phyloP scores from a whole-genome alignment of 1,140 invertebrate species.

The Spodoptera litura region DNA sequence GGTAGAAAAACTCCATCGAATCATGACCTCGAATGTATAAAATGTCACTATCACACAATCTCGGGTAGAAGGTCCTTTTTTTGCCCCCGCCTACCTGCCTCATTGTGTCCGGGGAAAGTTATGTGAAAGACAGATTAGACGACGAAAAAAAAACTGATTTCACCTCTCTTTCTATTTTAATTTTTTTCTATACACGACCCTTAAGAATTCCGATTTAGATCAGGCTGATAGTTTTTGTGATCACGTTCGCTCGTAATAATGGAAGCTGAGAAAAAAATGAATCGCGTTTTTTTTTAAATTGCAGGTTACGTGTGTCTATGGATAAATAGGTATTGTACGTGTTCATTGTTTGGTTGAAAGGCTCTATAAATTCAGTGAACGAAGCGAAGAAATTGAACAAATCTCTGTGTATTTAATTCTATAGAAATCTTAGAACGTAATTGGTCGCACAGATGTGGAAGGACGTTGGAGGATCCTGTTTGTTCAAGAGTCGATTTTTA shows the following conservation, averaged over 20 bases:
- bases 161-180: slow-evolving; percentile 63
- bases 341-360: slow-evolving; percentile 61
- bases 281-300: slow-evolving; percentile 68
- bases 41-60: slow-evolving; percentile 80
- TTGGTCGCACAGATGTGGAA: slow-evolving; percentile 11
- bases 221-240: slow-evolving; percentile 69
- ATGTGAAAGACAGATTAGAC: slow-evolving; percentile 67
- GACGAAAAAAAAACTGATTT: slow-evolving; percentile 66
- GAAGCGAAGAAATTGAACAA: slow-evolving; percentile 46
- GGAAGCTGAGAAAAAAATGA: slow-evolving; percentile 59
- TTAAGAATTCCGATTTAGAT: slow-evolving; percentile 72
- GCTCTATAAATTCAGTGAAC: slow-evolving; percentile 51
- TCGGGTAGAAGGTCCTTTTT: slow-evolving; percentile 63
- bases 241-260: slow-evolving; percentile 63
- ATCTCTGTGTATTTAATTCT: slow-evolving; percentile 31
- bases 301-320: slow-evolving; percentile 71
- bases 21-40: slow-evolving; percentile 74
- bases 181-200: slow-evolving; percentile 56
- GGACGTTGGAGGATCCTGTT: neutral
- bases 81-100: slow-evolving; percentile 73
- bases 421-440: slow-evolving; percentile 32
- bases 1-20: slow-evolving; percentile 46
- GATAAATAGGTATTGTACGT: slow-evolving; percentile 66
- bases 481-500: neutral
- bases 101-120: slow-evolving; percentile 78